Evolutionary conservation across 2,888 invertebrate genomes (phyloP).

Genomic region (Apamea epomidion): DNA sequence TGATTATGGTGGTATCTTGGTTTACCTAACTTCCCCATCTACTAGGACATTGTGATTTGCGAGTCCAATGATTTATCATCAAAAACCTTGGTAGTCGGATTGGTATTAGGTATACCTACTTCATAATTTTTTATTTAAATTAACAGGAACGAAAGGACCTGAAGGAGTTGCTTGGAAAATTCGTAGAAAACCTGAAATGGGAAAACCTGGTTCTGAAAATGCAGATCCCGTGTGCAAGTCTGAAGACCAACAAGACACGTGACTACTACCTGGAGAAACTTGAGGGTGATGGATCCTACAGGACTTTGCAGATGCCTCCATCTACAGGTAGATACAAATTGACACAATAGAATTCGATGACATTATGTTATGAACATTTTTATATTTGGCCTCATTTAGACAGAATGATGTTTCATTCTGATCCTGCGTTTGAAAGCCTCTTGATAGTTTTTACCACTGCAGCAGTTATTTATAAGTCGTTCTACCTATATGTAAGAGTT

Average conservation of each 20-base stretch:
- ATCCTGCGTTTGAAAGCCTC: neutral
- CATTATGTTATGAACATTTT: neutral
- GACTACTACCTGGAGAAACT: slow-evolving; percentile 81
- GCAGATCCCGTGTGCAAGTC: slow-evolving; percentile 80
- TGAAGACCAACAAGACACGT: slow-evolving; percentile 72
- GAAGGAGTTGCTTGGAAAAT: slow-evolving; percentile 76
- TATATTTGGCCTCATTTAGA: neutral
- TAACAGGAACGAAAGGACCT: slow-evolving; percentile 80
- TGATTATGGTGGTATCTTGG: too few species aligned
- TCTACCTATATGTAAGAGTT: neutral
- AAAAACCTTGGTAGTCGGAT: neutral
- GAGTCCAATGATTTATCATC: neutral
- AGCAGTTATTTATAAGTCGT: neutral
- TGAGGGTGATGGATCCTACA: slow-evolving; percentile 81
- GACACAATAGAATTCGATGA: neutral
- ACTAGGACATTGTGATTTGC: neutral
- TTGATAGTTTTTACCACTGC: neutral
- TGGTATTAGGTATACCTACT: neutral
- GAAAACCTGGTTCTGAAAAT: slow-evolving; percentile 80
- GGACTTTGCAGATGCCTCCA: slow-evolving; percentile 80
- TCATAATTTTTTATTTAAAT: neutral
- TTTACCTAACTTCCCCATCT: neutral
- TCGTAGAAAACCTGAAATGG: slow-evolving; percentile 82
- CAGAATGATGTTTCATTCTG: neutral
- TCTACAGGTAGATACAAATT: slow-evolving; percentile 69